phyloP scores from a whole-genome alignment of 2,888 invertebrate species.

The Drepanosiphum platanoidis region DNA sequence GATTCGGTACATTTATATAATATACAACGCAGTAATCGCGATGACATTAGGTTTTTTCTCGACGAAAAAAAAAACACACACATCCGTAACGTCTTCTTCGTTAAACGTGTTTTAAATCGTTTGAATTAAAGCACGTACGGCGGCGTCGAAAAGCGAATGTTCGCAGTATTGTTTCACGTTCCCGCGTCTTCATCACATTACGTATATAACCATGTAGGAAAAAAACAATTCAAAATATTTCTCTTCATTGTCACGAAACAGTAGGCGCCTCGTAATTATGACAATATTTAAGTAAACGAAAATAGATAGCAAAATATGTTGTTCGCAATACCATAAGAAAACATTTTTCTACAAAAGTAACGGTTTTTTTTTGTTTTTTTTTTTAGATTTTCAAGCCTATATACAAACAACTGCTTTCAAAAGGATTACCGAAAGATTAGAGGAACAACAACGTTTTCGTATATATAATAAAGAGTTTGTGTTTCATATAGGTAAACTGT shows the following conservation, averaged over 20 bases:
- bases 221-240: not conserved
- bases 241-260: not conserved
- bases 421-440: not conserved
- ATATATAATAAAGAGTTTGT: not conserved
- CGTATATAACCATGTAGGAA: not conserved
- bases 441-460: not conserved
- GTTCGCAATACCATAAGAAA: not conserved
- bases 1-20: too few relatives aligned
- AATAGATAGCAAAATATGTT: not conserved
- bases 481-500: not conserved
- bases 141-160: too few relatives aligned
- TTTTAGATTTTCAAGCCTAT: not conserved
- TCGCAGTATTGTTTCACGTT: too few relatives aligned
- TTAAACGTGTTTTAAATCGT: too few relatives aligned
- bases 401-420: not conserved
- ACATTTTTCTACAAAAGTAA: not conserved
- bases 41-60: too few relatives aligned
- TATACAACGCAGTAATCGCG: too few relatives aligned
- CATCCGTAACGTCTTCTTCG: too few relatives aligned
- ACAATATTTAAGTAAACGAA: slow-evolving; percentile 29
- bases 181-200: too few relatives aligned
- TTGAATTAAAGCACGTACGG: too few relatives aligned
- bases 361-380: too few relatives aligned
- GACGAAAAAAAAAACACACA: too few relatives aligned
- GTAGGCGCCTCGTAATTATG: not conserved